Conservation (phyloP, 2,113 vertebrate species). For the Xiphophorus couchianus region DNA sequence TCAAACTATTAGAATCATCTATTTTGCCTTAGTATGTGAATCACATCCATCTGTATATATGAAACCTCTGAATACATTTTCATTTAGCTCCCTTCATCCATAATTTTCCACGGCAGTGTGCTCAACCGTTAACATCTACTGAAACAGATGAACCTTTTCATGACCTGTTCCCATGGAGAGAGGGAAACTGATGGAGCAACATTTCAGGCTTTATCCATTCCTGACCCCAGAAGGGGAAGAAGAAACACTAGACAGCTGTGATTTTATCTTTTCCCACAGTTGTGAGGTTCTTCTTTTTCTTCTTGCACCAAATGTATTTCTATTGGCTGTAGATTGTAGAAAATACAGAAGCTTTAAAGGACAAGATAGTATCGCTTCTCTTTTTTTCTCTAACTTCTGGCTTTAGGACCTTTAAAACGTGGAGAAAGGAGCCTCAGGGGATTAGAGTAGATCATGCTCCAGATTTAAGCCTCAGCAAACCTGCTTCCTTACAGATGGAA, state of each 20-base stretch:
- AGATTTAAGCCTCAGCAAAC: constrained; percentile 5
- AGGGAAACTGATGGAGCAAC: background rate
- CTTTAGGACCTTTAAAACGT: background rate
- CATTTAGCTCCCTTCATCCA: constrained; percentile 10
- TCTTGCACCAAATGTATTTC: constrained; percentile 13
- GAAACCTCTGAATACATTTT: background rate
- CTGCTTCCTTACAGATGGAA: background rate
- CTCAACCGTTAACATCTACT: background rate
- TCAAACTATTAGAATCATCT: background rate
- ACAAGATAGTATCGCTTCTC: constrained; percentile 13
- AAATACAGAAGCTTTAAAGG: constrained; percentile 12
- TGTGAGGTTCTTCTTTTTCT: constrained; percentile 11
- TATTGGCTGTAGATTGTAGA: constrained; percentile 4
- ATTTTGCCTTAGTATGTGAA: background rate
- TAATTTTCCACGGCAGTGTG: constrained; percentile 18
- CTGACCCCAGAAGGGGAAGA: background rate
- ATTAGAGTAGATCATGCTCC: constrained; percentile 12
- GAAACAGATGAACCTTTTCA: constrained; percentile 1
- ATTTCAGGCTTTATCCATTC: background rate
- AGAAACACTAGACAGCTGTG: background rate
- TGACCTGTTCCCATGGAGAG: constrained; percentile 5
- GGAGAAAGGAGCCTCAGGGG: constrained; percentile 3
- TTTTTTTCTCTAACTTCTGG: constrained; percentile 4
- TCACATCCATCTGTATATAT: background rate
- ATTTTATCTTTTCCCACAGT: constrained; percentile 4